These are phyloP conservation scores for Drosophila albomicans DNA, from an alignment of 1,140 invertebrate species.

Conservation along the genomic window DNA sequence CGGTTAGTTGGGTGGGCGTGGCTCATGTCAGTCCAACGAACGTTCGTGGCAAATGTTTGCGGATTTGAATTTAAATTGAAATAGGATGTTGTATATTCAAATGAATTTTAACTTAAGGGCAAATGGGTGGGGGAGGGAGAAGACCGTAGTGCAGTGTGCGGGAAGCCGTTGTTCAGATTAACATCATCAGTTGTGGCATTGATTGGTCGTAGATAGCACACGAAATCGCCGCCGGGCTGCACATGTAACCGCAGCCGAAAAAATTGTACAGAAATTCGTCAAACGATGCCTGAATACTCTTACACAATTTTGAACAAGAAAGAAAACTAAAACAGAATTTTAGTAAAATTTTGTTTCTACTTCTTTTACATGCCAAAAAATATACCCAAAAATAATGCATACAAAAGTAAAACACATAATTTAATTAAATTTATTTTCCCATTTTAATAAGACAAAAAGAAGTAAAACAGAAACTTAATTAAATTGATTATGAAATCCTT, in stretches of 20 bases:
- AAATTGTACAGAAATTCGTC: slow-evolving; percentile 3
- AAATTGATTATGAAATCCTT: no score
- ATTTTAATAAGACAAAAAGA: no score
- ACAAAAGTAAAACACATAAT: no score
- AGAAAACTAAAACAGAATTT: not conserved
- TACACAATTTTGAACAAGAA: not conserved
- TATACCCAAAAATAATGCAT: no score
- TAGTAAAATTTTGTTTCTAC: not conserved
- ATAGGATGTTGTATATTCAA: slow-evolving; percentile 85
- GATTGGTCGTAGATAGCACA: slow-evolving; percentile 81
- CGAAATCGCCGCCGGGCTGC: slow-evolving; percentile 64
- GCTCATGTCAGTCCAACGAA: slow-evolving; percentile 72
- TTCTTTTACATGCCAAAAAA: no score
- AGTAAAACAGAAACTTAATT: no score
- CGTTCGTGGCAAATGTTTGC: slow-evolving; percentile 82
- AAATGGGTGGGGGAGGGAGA: slow-evolving; percentile 46
- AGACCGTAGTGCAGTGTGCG: slow-evolving; percentile 33
- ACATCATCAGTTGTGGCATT: slow-evolving; percentile 84
- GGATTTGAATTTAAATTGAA: slow-evolving; percentile 85
- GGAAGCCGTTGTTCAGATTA: slow-evolving; percentile 71
- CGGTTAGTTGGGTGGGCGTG: slow-evolving; percentile 56
- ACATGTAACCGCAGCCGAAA: slow-evolving; percentile 68
- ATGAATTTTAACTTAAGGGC: slow-evolving; percentile 85
- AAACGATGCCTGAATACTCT: slow-evolving; percentile 20
- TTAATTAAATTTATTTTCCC: no score